Evolutionary conservation across 2,797 vertebrate genomes (phyloP).

Genomic region (Todus mexicanus): DNA sequence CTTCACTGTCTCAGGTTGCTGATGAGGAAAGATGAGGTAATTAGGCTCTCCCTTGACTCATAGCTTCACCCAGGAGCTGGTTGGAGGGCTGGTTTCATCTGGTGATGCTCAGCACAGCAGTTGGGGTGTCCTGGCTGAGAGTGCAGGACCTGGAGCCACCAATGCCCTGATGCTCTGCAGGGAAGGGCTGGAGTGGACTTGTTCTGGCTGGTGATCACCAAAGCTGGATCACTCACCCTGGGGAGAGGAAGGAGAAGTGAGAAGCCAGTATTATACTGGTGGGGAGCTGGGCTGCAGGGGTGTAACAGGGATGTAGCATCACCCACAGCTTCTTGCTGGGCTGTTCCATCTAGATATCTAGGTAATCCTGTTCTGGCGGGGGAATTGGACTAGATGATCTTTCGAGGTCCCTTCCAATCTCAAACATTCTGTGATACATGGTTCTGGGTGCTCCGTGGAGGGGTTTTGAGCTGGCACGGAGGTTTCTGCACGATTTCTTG

Average conservation of each 20-base stretch:
- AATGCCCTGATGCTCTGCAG: background rate
- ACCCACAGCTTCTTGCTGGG: background rate
- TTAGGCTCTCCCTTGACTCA: background rate
- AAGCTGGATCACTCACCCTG: background rate
- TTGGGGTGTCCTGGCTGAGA: accelerated
- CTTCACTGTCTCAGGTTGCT: background rate
- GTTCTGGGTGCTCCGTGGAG: background rate
- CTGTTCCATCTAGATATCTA: too few species aligned
- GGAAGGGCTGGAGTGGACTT: background rate
- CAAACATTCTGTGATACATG: too few species aligned
- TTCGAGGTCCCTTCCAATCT: too few species aligned
- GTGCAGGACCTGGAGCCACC: background rate
- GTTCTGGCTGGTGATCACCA: background rate
- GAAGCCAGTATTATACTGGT: accelerated
- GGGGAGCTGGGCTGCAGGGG: background rate
- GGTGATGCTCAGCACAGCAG: background rate
- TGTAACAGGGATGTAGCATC: background rate
- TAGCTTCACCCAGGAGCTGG: background rate
- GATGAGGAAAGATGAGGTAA: background rate
- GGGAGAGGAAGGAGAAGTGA: background rate
- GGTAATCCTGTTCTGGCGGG: too few species aligned
- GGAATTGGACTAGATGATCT: too few species aligned
- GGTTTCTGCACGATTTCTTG: background rate
- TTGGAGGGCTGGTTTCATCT: background rate
- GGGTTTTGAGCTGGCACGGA: background rate